Evolutionary conservation across 2,797 vertebrate species (phyloP).

Genomic region (Amblyraja radiata): DNA sequence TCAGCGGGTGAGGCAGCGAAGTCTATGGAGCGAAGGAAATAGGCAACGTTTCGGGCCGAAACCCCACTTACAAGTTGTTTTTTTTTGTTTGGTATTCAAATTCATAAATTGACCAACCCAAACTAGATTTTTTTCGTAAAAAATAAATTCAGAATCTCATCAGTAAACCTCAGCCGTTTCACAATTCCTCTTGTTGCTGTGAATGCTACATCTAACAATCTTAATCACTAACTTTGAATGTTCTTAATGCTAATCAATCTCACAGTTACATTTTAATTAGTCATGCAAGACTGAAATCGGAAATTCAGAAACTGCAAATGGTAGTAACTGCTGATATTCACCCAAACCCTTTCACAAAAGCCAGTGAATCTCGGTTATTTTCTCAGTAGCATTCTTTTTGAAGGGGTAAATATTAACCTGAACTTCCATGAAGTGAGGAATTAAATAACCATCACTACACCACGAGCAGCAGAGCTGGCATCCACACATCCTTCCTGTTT

Average conservation of each 20-base stretch:
- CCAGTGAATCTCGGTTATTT: neutral
- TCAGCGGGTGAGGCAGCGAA: too few species aligned
- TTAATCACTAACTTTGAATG: neutral
- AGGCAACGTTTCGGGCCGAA: too few species aligned
- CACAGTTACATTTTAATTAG: neutral
- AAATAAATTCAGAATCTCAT: neutral
- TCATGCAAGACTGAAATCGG: neutral
- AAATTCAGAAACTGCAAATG: neutral
- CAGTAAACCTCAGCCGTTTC: neutral
- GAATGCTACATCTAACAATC: neutral
- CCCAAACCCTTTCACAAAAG: neutral
- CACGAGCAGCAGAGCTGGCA: conserved; percentile 8
- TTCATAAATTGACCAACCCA: neutral
- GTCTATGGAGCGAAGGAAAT: too few species aligned
- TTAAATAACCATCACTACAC: neutral
- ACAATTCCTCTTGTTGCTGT: neutral
- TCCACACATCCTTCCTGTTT: conserved; percentile 11
- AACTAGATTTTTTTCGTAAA: neutral
- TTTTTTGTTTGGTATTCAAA: neutral
- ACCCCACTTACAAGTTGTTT: neutral
- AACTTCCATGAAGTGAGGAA: neutral
- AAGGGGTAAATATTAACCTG: conserved; percentile 3
- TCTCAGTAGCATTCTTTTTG: neutral
- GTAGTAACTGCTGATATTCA: neutral
- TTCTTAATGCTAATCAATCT: neutral